phyloP scores from a whole-genome alignment of 2,113 vertebrate species.

The Eleginops maclovinus region DNA sequence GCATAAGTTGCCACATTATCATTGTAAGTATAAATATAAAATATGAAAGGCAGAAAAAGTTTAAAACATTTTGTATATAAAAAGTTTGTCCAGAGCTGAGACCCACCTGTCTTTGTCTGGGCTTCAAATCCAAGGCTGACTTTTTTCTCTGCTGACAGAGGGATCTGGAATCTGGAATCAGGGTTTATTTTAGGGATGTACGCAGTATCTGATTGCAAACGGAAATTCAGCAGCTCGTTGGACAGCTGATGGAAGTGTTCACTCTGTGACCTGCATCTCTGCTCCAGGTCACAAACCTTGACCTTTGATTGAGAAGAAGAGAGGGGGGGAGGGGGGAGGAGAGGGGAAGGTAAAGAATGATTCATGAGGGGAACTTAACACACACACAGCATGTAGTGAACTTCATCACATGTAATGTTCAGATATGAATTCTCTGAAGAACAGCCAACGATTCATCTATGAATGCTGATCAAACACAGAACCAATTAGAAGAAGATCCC shows the following conservation, averaged over 20 bases:
- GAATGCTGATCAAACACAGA: constrained; percentile 41
- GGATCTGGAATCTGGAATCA: constrained; percentile 46
- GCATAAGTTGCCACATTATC: not conserved
- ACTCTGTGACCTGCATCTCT: constrained; percentile 91
- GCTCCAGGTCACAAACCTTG: constrained; percentile 92
- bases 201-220: constrained; percentile 84
- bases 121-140: constrained; percentile 83
- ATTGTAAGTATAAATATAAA: not conserved
- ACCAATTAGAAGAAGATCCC: constrained; percentile 47
- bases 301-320: constrained; percentile 78
- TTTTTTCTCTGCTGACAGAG: constrained; percentile 70
- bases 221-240: constrained; percentile 88
- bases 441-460: constrained; percentile 9
- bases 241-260: constrained; percentile 91
- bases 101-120: constrained; percentile 66
- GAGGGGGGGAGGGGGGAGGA: not conserved
- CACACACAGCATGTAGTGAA: not conserved
- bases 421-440: constrained; percentile 21
- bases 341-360: not conserved
- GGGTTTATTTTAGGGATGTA: constrained; percentile 78
- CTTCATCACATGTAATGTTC: constrained; percentile 25
- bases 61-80: too few species aligned
- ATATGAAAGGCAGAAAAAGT: not conserved
- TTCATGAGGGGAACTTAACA: not conserved
- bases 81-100: not conserved